A percentile compares a stretch with the other conserved stretches of the same genome.
These are phyloP conservation scores for Rhogogaster chlorosoma DNA, from an alignment of 2,888 invertebrate genomes.

Conservation along the genomic window DNA sequence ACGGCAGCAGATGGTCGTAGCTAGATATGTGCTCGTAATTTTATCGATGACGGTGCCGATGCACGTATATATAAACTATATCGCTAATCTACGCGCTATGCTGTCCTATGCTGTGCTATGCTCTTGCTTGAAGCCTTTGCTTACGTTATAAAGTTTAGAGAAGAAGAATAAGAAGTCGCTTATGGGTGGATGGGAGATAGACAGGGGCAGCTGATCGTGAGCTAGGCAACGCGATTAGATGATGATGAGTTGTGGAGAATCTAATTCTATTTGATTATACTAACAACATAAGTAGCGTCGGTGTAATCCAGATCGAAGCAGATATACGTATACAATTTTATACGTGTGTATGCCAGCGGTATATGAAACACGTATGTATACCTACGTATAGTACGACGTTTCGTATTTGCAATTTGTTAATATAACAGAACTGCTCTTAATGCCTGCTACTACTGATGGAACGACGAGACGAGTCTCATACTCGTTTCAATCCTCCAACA, in stretches of 20 bases:
- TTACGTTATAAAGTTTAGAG: not conserved
- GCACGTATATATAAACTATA: not conserved
- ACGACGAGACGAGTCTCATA: not conserved
- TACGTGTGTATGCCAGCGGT: not conserved
- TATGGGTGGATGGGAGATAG: not conserved
- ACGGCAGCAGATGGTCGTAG: not conserved
- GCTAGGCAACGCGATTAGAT: conserved; percentile 14
- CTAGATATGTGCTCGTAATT: conserved; percentile 17
- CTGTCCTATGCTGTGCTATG: too few relatives aligned
- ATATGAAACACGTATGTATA: not conserved
- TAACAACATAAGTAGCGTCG: conserved; percentile 10
- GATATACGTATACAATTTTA: not conserved
- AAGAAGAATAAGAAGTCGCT: too few relatives aligned
- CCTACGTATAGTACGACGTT: not conserved
- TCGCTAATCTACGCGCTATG: too few relatives aligned
- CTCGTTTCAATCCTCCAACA: not conserved
- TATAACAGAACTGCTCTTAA: not conserved
- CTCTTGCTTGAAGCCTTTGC: too few relatives aligned
- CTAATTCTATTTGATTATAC: conserved; percentile 31
- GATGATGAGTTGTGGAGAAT: conserved; percentile 13
- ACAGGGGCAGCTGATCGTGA: not conserved
- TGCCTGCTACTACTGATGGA: not conserved
- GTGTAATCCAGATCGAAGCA: conserved; percentile 34
- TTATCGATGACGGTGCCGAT: not conserved
- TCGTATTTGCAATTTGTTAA: not conserved